A percentile compares a stretch with the other conserved stretches of the same genome.
Evolutionary conservation across 2,888 invertebrate genomes (phyloP).

Genomic region (Tachina lurida): DNA sequence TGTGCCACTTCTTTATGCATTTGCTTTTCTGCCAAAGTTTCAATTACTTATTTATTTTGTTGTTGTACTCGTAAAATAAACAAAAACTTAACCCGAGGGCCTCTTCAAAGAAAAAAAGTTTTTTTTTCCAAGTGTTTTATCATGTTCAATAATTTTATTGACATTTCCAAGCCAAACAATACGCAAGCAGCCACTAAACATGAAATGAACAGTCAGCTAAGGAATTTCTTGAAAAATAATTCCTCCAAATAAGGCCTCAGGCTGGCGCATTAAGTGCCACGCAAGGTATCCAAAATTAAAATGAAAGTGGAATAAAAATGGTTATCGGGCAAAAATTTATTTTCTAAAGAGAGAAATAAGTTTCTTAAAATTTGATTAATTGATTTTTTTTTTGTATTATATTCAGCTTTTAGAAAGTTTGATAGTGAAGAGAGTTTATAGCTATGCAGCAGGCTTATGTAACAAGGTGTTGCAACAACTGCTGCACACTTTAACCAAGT

Average conservation of each 20-base stretch:
- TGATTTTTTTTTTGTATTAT: neutral
- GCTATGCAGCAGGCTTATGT: no score
- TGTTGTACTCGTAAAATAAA: constrained; percentile 9
- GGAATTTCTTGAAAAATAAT: constrained; percentile 31
- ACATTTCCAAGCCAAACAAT: constrained; percentile 48
- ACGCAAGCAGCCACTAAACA: neutral
- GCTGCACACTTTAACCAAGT: no score
- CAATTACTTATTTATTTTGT: neutral
- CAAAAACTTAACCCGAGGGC: constrained; percentile 31
- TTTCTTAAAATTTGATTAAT: neutral
- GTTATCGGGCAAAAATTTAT: neutral
- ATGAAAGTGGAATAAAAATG: neutral
- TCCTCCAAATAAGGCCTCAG: constrained; percentile 6
- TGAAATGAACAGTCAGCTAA: constrained; percentile 10
- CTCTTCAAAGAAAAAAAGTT: constrained; percentile 18
- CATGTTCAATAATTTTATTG: constrained; percentile 46
- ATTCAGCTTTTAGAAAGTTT: no score
- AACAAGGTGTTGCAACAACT: no score
- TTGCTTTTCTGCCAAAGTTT: constrained; percentile 21
- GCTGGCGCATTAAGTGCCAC: constrained; percentile 38
- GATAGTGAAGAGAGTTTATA: no score
- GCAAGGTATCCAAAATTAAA: constrained; percentile 17
- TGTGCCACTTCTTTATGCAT: constrained; percentile 2
- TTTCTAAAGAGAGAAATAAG: neutral
- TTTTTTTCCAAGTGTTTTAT: constrained; percentile 45